Conservation (phyloP, 2,797 vertebrate species). For the Melanotaenia pygmaea region DNA sequence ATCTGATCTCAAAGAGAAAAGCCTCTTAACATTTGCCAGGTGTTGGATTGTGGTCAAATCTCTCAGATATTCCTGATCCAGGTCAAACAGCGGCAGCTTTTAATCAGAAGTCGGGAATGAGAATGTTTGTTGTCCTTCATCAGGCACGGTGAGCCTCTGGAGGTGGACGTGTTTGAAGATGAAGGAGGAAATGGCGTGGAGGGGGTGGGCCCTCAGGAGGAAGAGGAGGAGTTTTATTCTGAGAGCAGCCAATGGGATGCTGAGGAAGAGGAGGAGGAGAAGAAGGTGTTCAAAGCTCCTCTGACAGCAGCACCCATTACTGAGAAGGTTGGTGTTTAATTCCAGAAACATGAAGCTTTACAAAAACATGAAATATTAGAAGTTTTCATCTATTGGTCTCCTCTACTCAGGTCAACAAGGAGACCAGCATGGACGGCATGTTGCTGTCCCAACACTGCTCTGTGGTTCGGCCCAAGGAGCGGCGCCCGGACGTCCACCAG, state of each 20-base stretch:
- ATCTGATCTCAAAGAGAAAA: too few relatives aligned
- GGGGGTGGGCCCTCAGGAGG: conserved; percentile 72
- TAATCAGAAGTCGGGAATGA: too few relatives aligned
- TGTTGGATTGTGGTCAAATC: too few relatives aligned
- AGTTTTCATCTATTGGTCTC: background rate
- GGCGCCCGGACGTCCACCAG: conserved; percentile 83
- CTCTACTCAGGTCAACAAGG: conserved; percentile 83
- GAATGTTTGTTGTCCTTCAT: too few relatives aligned
- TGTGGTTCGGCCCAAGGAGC: conserved; percentile 93
- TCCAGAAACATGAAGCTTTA: background rate
- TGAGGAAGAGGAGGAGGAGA: conserved; percentile 77
- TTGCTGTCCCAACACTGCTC: conserved; percentile 74
- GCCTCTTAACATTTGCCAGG: too few relatives aligned
- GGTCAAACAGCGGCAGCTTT: too few relatives aligned
- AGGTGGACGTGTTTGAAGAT: conserved; percentile 70
- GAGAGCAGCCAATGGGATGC: conserved; percentile 84
- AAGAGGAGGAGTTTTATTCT: conserved; percentile 79
- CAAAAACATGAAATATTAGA: too few relatives aligned
- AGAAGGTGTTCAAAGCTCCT: conserved; percentile 45
- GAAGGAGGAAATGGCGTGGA: conserved; percentile 55
- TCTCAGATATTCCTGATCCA: too few relatives aligned
- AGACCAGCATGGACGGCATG: conserved; percentile 89
- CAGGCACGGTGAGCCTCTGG: conserved; percentile 69
- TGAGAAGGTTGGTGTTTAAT: conserved; percentile 75
- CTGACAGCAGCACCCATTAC: conserved; percentile 56